phyloP scores from a whole-genome alignment of 2,888 invertebrate species.

The Gryllus longicercus region DNA sequence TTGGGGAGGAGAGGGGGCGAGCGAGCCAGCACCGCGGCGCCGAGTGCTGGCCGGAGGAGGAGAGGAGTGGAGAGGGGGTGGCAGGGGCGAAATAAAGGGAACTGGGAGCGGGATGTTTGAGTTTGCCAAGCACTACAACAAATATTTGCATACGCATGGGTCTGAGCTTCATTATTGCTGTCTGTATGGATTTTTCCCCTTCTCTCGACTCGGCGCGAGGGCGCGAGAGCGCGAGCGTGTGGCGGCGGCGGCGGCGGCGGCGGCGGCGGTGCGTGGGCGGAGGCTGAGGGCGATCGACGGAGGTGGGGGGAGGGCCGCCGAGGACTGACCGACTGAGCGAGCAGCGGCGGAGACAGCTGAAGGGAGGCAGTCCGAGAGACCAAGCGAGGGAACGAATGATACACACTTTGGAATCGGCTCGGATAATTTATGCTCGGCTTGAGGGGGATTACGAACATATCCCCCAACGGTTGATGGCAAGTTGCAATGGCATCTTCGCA shows the following conservation, averaged over 20 bases:
- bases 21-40: too few relatives aligned
- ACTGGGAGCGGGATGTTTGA: constrained; percentile 23
- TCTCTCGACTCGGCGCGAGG: background rate
- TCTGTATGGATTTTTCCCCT: constrained; percentile 26
- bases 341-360: too few relatives aligned
- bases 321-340: too few relatives aligned
- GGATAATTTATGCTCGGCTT: constrained; percentile 20
- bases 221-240: background rate
- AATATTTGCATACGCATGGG: constrained; percentile 25
- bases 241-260: too few relatives aligned
- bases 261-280: too few relatives aligned
- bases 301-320: too few relatives aligned
- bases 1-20: too few relatives aligned
- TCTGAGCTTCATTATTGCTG: constrained; percentile 25
- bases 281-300: too few relatives aligned
- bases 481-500: too few relatives aligned
- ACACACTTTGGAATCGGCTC: constrained; percentile 32
- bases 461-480: background rate
- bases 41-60: too few relatives aligned
- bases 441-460: background rate
- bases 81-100: constrained; percentile 19
- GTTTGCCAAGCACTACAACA: constrained; percentile 25
- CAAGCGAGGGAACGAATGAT: background rate
- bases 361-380: too few relatives aligned
- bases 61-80: background rate